Conservation (phyloP, 2,888 invertebrate genomes). For the Noctua fimbriata region DNA sequence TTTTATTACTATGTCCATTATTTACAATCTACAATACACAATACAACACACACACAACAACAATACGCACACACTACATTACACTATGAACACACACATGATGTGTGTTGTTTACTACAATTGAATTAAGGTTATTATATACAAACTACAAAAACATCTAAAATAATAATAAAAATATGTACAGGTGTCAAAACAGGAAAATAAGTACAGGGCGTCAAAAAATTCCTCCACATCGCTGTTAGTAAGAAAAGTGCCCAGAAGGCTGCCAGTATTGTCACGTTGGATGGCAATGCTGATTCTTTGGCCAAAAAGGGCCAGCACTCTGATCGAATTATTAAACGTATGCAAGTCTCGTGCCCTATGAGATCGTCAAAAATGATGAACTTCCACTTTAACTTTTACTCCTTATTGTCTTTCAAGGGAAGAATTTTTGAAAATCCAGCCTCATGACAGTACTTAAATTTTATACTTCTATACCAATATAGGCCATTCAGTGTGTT, state of each 20-base stretch:
- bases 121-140: no score
- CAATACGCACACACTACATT: no score
- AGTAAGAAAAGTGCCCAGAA: background rate
- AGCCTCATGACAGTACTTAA: background rate
- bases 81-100: no score
- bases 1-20: background rate
- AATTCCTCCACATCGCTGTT: background rate
- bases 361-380: background rate
- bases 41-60: no score
- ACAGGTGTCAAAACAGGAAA: no score
- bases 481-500: background rate
- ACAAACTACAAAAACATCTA: no score
- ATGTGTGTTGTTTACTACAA: no score
- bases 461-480: background rate
- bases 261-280: background rate
- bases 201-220: no score
- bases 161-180: no score
- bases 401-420: background rate
- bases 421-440: background rate
- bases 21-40: background rate
- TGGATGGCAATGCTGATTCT: background rate
- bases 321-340: background rate
- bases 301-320: background rate
- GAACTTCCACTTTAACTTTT: background rate
- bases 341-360: background rate